Percentiles rank a stretch among this genome's conserved stretches.
Evolutionary conservation across 1,140 invertebrate species (phyloP).

Genomic region (Atta texana): DNA sequence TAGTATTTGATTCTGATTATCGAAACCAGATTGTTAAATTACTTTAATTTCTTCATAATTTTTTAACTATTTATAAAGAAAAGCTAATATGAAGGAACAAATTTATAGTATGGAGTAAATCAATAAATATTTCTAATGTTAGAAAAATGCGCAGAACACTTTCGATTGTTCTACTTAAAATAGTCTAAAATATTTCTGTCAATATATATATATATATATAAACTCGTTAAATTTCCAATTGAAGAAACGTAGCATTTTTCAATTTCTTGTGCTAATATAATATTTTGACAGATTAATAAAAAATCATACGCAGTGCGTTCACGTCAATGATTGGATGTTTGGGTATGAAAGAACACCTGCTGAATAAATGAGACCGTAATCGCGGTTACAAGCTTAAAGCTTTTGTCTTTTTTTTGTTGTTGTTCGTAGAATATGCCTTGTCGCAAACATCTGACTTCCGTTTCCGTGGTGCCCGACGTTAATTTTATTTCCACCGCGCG

Average conservation of each 20-base stretch:
- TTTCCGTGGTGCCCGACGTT: slow-evolving; percentile 19
- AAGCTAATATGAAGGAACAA: background rate
- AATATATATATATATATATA: background rate
- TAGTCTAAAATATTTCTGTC: background rate
- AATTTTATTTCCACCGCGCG: slow-evolving; percentile 41
- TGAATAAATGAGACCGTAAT: slow-evolving; percentile 14
- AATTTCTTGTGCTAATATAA: background rate
- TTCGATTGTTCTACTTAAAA: slow-evolving; percentile 9
- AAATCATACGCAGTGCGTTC: background rate
- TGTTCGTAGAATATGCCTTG: slow-evolving; percentile 4
- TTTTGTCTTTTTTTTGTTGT: background rate
- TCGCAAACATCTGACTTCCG: slow-evolving; percentile 15
- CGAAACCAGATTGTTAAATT: background rate
- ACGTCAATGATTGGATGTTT: background rate
- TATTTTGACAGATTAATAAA: slow-evolving; percentile 11
- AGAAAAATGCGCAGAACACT: background rate
- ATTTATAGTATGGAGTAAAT: background rate
- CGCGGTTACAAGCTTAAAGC: background rate
- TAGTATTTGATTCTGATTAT: background rate
- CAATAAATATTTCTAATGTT: background rate
- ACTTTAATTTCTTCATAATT: background rate
- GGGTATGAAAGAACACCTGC: slow-evolving; percentile 1
- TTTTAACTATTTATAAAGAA: background rate
- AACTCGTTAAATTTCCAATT: background rate
- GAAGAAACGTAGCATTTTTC: background rate